Evolutionary conservation across 2,113 vertebrate genomes (phyloP).

Genomic region (Corynorhinus townsendii): DNA sequence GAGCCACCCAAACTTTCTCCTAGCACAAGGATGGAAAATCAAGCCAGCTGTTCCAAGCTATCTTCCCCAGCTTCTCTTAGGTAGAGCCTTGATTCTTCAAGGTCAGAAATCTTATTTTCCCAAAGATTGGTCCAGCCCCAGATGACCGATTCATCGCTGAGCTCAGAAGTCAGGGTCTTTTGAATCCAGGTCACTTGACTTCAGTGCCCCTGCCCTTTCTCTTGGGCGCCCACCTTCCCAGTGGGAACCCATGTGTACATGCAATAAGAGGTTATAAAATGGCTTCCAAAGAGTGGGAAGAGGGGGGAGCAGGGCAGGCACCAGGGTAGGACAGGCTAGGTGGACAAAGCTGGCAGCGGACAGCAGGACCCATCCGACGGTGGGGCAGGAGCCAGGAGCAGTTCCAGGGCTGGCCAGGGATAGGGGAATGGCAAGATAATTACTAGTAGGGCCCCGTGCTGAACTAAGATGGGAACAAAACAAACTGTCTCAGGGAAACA

Average conservation of each 20-base stretch:
- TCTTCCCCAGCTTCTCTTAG: neutral
- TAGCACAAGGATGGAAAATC: neutral
- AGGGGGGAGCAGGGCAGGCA: no score
- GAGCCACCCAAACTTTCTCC: neutral
- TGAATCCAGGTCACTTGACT: neutral
- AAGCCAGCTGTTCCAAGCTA: neutral
- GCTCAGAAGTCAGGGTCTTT: neutral
- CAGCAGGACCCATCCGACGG: neutral
- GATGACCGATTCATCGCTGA: neutral
- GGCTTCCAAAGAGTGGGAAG: neutral
- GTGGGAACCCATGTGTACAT: neutral
- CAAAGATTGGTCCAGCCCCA: neutral
- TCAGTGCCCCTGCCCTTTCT: neutral
- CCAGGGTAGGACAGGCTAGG: no score
- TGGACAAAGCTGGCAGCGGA: neutral
- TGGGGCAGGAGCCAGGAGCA: neutral
- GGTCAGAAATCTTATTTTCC: slow-evolving; percentile 16
- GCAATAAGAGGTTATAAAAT: neutral
- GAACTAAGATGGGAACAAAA: neutral
- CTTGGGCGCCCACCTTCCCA: neutral
- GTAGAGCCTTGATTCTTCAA: neutral
- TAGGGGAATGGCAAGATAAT: neutral
- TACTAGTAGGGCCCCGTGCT: neutral
- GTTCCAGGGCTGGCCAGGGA: neutral
- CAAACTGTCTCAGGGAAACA: neutral